phyloP scores from a whole-genome alignment of 2,113 vertebrate species.

The Scomber colias region DNA sequence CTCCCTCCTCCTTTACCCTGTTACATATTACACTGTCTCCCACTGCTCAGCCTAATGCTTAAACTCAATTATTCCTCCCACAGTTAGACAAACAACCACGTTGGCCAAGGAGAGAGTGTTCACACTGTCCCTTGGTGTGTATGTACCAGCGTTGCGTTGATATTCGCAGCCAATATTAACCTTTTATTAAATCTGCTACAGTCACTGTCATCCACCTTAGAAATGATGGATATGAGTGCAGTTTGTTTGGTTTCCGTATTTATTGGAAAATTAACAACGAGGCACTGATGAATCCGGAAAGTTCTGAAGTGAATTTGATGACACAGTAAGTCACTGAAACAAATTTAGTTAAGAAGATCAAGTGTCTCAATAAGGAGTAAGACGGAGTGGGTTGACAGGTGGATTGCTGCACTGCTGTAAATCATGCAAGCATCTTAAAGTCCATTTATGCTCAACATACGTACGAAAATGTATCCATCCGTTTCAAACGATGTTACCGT shows the following conservation, averaged over 20 bases:
- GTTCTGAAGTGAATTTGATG: conserved; percentile 9
- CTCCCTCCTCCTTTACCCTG: conserved; percentile 69
- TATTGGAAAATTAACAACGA: conserved; percentile 30
- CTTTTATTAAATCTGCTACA: conserved; percentile 55
- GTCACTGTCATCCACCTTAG: conserved; percentile 32
- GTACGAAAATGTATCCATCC: too few relatives aligned
- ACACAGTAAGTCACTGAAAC: neutral
- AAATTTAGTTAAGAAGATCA: neutral
- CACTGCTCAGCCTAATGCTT: conserved; percentile 73
- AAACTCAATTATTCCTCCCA: conserved; percentile 79
- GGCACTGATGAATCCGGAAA: neutral
- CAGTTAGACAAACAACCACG: conserved; percentile 53
- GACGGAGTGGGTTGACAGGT: neutral
- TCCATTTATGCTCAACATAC: too few relatives aligned
- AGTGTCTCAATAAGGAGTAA: neutral
- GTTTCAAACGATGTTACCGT: too few relatives aligned
- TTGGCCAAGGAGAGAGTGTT: conserved; percentile 31
- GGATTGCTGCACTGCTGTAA: neutral
- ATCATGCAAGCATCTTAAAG: neutral
- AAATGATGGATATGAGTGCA: conserved; percentile 34
- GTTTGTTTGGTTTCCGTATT: conserved; percentile 13
- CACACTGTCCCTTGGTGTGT: conserved; percentile 35
- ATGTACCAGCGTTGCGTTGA: conserved; percentile 19
- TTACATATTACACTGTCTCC: conserved; percentile 78
- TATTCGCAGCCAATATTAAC: conserved; percentile 48